A percentile compares a stretch with the other conserved stretches of the same genome.
phyloP scores from a whole-genome alignment of 2,113 vertebrate species.

The Neodon shergylaensis region DNA sequence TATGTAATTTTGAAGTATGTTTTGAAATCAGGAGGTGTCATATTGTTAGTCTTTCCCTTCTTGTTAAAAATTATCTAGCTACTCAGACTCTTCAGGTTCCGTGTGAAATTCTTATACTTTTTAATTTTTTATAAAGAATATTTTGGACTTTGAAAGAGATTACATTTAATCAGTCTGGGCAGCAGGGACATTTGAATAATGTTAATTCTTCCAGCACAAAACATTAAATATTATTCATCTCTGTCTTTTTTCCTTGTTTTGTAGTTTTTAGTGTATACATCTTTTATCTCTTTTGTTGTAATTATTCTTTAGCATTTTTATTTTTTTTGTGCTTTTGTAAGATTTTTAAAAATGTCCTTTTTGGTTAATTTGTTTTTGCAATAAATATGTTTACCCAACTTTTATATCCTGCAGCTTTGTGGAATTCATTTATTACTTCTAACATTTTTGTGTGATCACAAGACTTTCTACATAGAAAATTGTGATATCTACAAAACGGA shows the following conservation, averaged over 20 bases:
- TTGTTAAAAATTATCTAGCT: conserved; percentile 7
- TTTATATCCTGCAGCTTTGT: neutral
- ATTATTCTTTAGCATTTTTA: neutral
- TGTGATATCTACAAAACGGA: neutral
- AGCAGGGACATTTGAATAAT: neutral
- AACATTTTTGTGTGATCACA: neutral
- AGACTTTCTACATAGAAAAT: neutral
- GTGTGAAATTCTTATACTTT: neutral
- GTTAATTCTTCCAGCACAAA: neutral
- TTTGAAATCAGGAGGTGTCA: neutral
- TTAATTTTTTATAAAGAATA: neutral
- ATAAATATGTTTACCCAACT: neutral
- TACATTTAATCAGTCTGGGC: neutral
- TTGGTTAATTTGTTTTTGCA: neutral
- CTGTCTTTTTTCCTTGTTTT: neutral
- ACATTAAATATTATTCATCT: neutral
- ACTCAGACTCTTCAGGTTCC: neutral
- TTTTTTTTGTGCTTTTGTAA: neutral
- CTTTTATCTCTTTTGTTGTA: neutral
- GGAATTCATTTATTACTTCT: neutral
- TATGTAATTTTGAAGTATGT: neutral
- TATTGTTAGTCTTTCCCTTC: neutral
- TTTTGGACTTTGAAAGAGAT: neutral
- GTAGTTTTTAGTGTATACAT: neutral
- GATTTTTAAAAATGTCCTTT: neutral